Base-by-base conservation (phyloP, 2,113 vertebrate genomes). In the Rallus limicola region DNA sequence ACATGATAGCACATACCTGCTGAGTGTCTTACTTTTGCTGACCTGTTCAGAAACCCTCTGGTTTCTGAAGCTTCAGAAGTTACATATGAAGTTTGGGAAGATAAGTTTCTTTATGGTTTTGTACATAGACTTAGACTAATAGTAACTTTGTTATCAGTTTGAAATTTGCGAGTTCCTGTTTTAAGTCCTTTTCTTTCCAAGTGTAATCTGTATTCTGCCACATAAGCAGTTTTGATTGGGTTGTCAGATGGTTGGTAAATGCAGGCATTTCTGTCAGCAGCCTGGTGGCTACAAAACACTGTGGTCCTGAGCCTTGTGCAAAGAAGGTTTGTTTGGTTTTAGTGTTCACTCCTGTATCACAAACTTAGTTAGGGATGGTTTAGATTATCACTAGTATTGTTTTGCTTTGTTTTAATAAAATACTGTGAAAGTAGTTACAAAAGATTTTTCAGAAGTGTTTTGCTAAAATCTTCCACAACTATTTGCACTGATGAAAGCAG, bases 241-340 rank as follows among this genome's bases (percentile, higher is more conserved):
- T 98, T 97, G 71, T 88, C 90, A 78, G 88, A 94, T 81, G 79
- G 82, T 75, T 81, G 79, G 82, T 77, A 92, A 93, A 56, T 93
- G 90, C 82, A 69, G 52, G 52, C 82, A 71, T 93, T 86, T 87
- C 90, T 97, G 97, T 97, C 97, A 98, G 96, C 94, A 97, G 82
- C 97, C 31, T 81, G 62, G 60, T 82, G n/a, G 90, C 70, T 85
- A 46, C 38, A 60, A 80, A 82, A 59, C 92, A 70, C 78, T 68
- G 53, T 94, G 70, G 85, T 80, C 53, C 84, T 50, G 85, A 78
- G 94, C 82, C 77, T 95, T 94, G 5, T 90, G 33, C 62, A 86
- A 29, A 86, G 50, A 33, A 88, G 29, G 26, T 78, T 29, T 75
- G 33, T 92, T 93, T 77, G 67, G 36, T 52, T 58, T 83, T 72